Conservation (phyloP, 2,888 invertebrate genomes). For the Sabatieria punctata region DNA sequence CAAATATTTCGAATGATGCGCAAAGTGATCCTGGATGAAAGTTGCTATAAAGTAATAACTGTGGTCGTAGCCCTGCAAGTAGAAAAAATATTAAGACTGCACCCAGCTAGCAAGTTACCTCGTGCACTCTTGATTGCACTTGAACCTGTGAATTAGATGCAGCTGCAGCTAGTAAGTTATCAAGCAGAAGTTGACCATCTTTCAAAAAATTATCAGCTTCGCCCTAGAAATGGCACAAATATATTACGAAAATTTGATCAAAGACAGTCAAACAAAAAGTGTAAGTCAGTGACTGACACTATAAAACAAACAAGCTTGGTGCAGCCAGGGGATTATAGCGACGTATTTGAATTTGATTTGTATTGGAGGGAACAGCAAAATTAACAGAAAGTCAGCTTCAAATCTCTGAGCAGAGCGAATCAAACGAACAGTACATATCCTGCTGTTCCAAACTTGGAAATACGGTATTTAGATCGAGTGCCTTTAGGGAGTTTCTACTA, state of each 20-base stretch:
- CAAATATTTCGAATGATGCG: constrained; percentile 64
- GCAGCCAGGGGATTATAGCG: too few species aligned
- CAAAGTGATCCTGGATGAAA: constrained; percentile 78
- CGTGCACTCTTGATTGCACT: constrained; percentile 25
- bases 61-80: constrained; percentile 68
- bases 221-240: constrained; percentile 1
- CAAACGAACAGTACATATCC: too few species aligned
- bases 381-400: too few species aligned
- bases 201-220: constrained; percentile 14
- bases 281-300: too few species aligned
- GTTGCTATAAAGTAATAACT: constrained; percentile 78
- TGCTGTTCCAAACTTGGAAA: too few species aligned
- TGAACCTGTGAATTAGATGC: constrained; percentile 43
- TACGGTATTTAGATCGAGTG: too few species aligned
- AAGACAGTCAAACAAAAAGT: constrained; percentile 44
- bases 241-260: constrained; percentile 49
- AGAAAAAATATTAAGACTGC: background rate
- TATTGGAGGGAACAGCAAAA: too few species aligned
- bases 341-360: too few species aligned
- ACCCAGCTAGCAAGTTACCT: constrained; percentile 19
- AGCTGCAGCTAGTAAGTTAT: constrained; percentile 58
- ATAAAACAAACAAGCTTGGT: too few species aligned
- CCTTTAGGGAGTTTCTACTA: too few species aligned
- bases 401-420: too few species aligned
- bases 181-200: constrained; percentile 43